Conservation (phyloP, 2,113 vertebrate species). For the Climacteris rufus region DNA sequence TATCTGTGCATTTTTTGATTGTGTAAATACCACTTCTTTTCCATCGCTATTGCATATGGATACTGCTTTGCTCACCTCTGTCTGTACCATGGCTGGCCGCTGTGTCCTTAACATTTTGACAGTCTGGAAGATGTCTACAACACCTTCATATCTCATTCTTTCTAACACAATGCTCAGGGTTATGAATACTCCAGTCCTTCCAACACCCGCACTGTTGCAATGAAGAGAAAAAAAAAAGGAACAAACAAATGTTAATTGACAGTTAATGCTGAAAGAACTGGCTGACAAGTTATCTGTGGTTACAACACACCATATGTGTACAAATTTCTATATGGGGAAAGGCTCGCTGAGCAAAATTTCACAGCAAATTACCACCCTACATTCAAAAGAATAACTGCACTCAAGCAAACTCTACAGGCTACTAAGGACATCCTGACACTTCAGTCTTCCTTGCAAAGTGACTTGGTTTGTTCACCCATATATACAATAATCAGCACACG, state of each 20-base stretch:
- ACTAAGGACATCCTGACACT: not conserved
- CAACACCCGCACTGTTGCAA: slow-evolving; percentile 88
- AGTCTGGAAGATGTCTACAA: slow-evolving; percentile 99
- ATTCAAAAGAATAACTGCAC: not conserved
- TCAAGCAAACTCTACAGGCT: not conserved
- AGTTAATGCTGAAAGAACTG: not conserved
- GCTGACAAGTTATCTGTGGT: not conserved
- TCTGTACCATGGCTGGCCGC: slow-evolving; percentile 98
- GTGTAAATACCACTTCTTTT: not conserved
- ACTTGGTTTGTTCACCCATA: not conserved
- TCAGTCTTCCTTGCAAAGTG: not conserved
- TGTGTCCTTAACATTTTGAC: slow-evolving; percentile 99
- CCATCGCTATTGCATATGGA: not conserved
- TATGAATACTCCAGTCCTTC: slow-evolving; percentile 98
- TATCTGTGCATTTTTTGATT: not conserved
- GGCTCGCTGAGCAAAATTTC: not conserved
- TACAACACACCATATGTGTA: not conserved
- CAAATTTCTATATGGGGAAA: not conserved
- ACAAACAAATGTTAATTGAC: not conserved
- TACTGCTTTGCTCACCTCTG: slow-evolving; percentile 82
- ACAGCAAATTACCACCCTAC: not conserved
- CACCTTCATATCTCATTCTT: slow-evolving; percentile 99
- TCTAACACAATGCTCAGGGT: slow-evolving; percentile 98
- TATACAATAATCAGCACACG: not conserved
- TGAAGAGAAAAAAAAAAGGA: not conserved